phyloP scores from a whole-genome alignment of 2,113 vertebrate species.

The Siphamia tubifer region DNA sequence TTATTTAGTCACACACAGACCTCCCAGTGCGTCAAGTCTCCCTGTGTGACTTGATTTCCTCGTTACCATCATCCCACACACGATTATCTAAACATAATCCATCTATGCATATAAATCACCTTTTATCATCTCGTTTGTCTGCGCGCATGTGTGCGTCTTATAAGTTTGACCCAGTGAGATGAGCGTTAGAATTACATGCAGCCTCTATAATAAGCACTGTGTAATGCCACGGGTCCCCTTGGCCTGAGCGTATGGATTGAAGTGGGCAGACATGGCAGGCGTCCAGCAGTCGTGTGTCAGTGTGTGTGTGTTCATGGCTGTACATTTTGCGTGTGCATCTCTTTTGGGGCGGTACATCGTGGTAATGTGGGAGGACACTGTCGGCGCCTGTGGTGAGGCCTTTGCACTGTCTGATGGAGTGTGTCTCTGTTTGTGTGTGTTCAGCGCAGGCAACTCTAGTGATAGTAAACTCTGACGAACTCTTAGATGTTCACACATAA shows the following conservation, averaged over 20 bases:
- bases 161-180: constrained; percentile 20
- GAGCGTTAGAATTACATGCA: constrained; percentile 28
- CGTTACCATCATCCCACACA: constrained; percentile 54
- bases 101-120: constrained; percentile 50
- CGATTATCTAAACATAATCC: constrained; percentile 65
- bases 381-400: constrained; percentile 61
- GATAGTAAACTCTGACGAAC: not conserved
- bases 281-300: constrained; percentile 50
- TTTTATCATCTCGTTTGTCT: constrained; percentile 45
- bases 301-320: constrained; percentile 16
- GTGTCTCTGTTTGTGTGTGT: not conserved
- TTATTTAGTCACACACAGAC: constrained; percentile 39
- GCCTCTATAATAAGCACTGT: constrained; percentile 58
- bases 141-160: constrained; percentile 15
- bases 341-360: constrained; percentile 34
- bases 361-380: constrained; percentile 45
- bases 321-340: constrained; percentile 18
- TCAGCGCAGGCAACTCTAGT: not conserved
- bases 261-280: constrained; percentile 61
- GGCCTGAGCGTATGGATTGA: constrained; percentile 54
- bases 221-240: constrained; percentile 26
- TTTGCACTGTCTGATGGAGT: constrained; percentile 27
- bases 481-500: constrained; percentile 6
- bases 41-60: constrained; percentile 47
- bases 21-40: constrained; percentile 58